phyloP scores from a whole-genome alignment of 2,797 vertebrate genomes.

The Chelon auratus region DNA sequence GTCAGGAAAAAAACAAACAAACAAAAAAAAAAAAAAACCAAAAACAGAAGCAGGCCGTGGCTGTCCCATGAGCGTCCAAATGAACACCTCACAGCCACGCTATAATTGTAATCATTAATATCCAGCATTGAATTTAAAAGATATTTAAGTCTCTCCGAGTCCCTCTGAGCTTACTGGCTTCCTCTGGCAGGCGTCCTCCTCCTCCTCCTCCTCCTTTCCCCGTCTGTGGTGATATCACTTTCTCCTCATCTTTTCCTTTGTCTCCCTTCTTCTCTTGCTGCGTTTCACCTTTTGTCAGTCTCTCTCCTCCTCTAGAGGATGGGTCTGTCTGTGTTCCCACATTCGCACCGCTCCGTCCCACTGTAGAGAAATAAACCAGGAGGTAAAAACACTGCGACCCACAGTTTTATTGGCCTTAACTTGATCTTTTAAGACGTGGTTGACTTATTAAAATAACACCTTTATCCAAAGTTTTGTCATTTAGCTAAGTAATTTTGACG shows the following conservation, averaged over 20 bases:
- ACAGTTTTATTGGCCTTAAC: neutral
- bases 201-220: neutral
- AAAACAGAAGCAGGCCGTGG: slow-evolving; percentile 15
- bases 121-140: slow-evolving; percentile 66
- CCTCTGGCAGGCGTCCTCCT: slow-evolving; percentile 13
- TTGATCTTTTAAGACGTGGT: neutral
- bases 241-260: slow-evolving; percentile 28
- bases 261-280: slow-evolving; percentile 15
- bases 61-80: slow-evolving; percentile 12
- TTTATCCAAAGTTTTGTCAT: too few species aligned
- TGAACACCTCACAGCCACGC: slow-evolving; percentile 58
- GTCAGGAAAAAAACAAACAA: slow-evolving; percentile 31
- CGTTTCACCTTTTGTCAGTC: slow-evolving; percentile 25
- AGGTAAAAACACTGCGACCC: neutral
- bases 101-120: slow-evolving; percentile 50
- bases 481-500: too few species aligned
- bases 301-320: slow-evolving; percentile 85
- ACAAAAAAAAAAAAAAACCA: neutral
- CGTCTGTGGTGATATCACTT: slow-evolving; percentile 36
- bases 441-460: neutral
- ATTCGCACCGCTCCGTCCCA: slow-evolving; percentile 92
- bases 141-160: slow-evolving; percentile 47
- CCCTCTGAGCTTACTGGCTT: slow-evolving; percentile 29
- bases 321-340: slow-evolving; percentile 91
- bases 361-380: slow-evolving; percentile 68